Evolutionary conservation across 2,888 invertebrate species (phyloP), one percentile per base, ranked within the genome.

Genomic region (Drosophila limbata): DNA sequence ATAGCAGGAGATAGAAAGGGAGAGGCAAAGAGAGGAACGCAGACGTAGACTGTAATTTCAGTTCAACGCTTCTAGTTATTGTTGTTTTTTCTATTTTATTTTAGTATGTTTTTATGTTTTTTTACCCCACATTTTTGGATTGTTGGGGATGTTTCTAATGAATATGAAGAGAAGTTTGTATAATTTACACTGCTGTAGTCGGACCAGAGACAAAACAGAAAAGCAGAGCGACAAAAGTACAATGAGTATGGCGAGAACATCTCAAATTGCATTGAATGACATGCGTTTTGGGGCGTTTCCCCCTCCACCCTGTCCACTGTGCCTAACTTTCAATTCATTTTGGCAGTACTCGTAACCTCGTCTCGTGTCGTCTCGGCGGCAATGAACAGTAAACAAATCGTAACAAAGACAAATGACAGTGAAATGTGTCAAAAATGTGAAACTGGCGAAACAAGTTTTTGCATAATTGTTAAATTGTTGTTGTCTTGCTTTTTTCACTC

Each of bases 131-230:
- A 37, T 33, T 13, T 35, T 21, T 21, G 4, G 56, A 25, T 51
- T 55, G 17, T 52, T 40, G 21, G 52, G 55, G 35, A 59, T 55
- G 55, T 37, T 52, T 71, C 80, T 84, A 84, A 84, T 87, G 84
- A 87, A 84, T 87, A 84, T 80, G 87, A 82, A 84, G 82, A 70
- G 85, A 79, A 81, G 71, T 79, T 85, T 81, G 81, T 78, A 87
- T 84, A 82, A 84, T 85, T 83, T 68, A 84, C 68, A 75, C 56
- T 45, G 57, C 69, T 55, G 68, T 71, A 59, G 66, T 61, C 71
- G 68, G 42, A 45, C 19, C 9, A 42, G 28, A 17, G 10, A 31
- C 39, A 44, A 21, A 33, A 33, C 33, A 31, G 17, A 13, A 31
- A 13, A 40, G 19, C 17, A 42, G 42, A 8, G 15, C 17, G 21